These are phyloP conservation scores for Tipula vernalis DNA, from an alignment of 2,888 invertebrate species.

Conservation along the genomic window DNA sequence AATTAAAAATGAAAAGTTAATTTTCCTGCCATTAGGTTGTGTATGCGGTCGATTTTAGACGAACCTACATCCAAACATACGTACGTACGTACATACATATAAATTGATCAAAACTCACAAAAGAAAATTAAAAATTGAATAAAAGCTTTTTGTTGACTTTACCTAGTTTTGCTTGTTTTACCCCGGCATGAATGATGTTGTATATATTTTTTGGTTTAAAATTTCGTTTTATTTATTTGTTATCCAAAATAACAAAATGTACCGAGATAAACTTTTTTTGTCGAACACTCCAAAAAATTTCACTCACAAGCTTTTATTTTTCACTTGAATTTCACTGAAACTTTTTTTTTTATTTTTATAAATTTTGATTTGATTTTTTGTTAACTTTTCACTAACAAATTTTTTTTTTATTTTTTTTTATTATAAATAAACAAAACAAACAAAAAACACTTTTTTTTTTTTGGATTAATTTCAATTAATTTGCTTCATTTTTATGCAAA, in stretches of 20 bases:
- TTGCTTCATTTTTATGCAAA: neutral
- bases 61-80: no score
- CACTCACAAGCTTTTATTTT: neutral
- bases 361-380: neutral
- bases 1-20: neutral
- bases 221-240: neutral
- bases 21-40: neutral
- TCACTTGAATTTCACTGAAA: neutral
- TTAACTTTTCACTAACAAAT: neutral
- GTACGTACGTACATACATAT: neutral
- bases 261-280: neutral
- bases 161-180: neutral
- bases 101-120: neutral
- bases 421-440: neutral
- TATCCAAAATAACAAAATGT: neutral
- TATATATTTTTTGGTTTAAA: neutral
- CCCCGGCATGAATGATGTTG: neutral
- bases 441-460: neutral
- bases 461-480: neutral
- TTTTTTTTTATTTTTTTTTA: neutral
- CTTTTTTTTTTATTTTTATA: neutral
- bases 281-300: neutral
- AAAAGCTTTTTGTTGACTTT: neutral
- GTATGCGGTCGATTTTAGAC: neutral
- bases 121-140: neutral